Conservation (phyloP, 2,888 invertebrate species). For the Stegana nigrithorax region DNA sequence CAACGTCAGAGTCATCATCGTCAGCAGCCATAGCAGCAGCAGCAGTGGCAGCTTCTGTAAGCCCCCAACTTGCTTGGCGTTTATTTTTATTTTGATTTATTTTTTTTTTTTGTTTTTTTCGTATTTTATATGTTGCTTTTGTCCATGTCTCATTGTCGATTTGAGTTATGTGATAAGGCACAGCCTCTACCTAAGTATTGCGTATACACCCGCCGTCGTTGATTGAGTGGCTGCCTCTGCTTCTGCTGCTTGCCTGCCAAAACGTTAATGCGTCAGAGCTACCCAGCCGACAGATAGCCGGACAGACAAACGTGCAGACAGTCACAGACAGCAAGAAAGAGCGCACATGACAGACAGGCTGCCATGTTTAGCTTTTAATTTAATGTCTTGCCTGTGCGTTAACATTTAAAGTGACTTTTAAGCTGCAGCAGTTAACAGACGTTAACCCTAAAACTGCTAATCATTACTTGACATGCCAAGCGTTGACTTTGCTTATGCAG, state of each 20-base stretch:
- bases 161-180: constrained; percentile 50
- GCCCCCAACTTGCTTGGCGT: not conserved
- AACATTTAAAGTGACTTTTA: constrained; percentile 47
- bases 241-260: not conserved
- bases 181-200: constrained; percentile 26
- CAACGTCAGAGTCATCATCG: not conserved
- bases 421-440: constrained; percentile 50
- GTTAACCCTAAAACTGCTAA: no score
- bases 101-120: not conserved
- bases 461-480: no score
- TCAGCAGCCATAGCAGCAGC: not conserved
- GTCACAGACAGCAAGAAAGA: constrained; percentile 31
- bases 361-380: constrained; percentile 55
- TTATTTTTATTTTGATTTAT: not conserved
- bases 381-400: constrained; percentile 32
- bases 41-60: not conserved
- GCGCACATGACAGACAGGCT: constrained; percentile 49
- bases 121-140: not conserved
- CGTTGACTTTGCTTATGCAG: no score
- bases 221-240: constrained; percentile 51
- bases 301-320: not conserved
- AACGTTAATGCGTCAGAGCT: no score
- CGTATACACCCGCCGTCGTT: constrained; percentile 33
- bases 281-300: not conserved
- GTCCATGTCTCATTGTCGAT: constrained; percentile 35